phyloP scores from a whole-genome alignment of 2,797 vertebrate species.

The Anas bahamensis region DNA sequence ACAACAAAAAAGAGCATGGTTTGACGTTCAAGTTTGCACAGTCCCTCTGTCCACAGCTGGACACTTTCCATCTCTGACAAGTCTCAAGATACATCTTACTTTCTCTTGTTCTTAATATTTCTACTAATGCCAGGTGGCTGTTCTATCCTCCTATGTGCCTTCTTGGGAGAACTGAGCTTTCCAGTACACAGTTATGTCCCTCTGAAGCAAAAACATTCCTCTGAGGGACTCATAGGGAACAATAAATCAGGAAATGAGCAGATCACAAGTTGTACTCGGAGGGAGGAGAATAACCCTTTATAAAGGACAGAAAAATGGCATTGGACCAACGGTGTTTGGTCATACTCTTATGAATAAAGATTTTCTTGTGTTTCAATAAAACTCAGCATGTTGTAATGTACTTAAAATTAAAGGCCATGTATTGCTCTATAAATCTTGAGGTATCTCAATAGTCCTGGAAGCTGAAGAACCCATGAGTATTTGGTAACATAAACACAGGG shows the following conservation, averaged over 20 bases:
- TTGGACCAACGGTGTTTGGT: fast-evolving
- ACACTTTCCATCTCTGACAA: neutral
- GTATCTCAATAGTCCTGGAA: neutral
- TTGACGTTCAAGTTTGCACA: slow-evolving; percentile 39
- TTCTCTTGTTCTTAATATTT: neutral
- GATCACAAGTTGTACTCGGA: neutral
- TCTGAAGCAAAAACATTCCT: neutral
- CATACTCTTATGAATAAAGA: neutral
- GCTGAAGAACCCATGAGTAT: neutral
- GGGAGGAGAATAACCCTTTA: neutral
- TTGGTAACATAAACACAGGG: neutral
- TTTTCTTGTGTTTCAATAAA: neutral
- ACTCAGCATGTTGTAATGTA: neutral
- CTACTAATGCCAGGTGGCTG: slow-evolving; percentile 5
- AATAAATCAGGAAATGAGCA: neutral
- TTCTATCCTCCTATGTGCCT: neutral
- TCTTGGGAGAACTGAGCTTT: neutral
- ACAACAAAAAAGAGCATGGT: neutral
- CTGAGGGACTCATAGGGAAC: neutral
- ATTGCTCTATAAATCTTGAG: neutral
- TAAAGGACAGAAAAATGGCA: neutral
- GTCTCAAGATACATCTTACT: neutral
- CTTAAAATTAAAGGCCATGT: neutral
- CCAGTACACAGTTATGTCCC: neutral
- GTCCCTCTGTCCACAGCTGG: neutral